These are phyloP conservation scores for Rhimphoctona megacephalus DNA, from an alignment of 2,888 invertebrate genomes.

Conservation along the genomic window DNA sequence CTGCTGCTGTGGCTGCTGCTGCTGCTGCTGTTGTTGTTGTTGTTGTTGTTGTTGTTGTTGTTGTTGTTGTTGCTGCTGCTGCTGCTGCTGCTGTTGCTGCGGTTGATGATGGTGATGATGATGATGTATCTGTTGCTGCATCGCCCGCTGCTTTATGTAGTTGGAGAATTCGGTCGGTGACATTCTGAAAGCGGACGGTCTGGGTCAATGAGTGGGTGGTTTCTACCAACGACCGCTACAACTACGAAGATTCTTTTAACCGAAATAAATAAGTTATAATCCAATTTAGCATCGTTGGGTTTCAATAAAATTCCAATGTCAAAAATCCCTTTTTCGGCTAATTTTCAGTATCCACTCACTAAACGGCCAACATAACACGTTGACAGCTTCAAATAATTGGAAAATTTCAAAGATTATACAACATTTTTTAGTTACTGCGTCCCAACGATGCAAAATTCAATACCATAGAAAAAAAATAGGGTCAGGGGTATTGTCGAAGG, in stretches of 20 bases:
- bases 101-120: conserved; percentile 86
- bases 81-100: conserved; percentile 84
- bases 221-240: conserved; percentile 35
- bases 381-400: neutral
- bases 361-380: neutral
- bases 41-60: conserved; percentile 52
- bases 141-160: conserved; percentile 97
- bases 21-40: conserved; percentile 83
- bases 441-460: neutral
- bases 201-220: conserved; percentile 69
- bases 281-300: neutral
- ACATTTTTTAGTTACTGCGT: neutral
- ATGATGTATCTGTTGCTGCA: conserved; percentile 92
- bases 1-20: conserved; percentile 80
- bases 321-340: too few species aligned
- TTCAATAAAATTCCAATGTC: neutral
- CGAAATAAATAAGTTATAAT: neutral
- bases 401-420: neutral
- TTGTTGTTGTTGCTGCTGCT: conserved; percentile 85
- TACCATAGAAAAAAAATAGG: neutral
- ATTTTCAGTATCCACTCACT: too few species aligned
- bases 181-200: conserved; percentile 89
- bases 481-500: neutral
- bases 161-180: conserved; percentile 99
- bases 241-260: neutral